A percentile compares a stretch with the other conserved stretches of the same genome.
phyloP scores from a whole-genome alignment of 2,113 vertebrate genomes.

The Notothenia rossii region DNA sequence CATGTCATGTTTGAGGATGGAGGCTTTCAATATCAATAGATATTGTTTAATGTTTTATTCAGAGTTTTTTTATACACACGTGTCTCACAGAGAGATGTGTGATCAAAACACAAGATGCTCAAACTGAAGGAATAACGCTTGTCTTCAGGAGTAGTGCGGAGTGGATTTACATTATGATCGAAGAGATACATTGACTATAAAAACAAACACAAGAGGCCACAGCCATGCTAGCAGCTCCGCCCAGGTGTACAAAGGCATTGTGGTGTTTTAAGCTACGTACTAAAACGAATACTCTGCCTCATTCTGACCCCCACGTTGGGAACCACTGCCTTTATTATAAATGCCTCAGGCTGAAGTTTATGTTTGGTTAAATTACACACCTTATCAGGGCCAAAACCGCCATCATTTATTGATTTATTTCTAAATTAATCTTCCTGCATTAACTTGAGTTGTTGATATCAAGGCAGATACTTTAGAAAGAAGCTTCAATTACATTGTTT shows the following conservation, averaged over 20 bases:
- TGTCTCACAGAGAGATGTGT: neutral
- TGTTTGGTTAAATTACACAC: constrained; percentile 31
- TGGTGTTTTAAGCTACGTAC: neutral
- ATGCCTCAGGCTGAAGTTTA: constrained; percentile 38
- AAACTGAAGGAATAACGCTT: neutral
- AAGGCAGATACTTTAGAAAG: constrained; percentile 28
- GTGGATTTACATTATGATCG: neutral
- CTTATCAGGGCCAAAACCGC: constrained; percentile 31
- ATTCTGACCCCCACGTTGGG: neutral
- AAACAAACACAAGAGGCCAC: neutral
- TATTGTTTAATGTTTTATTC: constrained; percentile 42
- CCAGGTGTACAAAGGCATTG: neutral
- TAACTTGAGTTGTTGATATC: constrained; percentile 43
- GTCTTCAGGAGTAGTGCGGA: neutral
- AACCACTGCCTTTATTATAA: constrained; percentile 8
- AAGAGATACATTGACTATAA: neutral
- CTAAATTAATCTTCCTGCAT: constrained; percentile 36
- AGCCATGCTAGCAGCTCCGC: neutral
- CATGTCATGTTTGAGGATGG: constrained; percentile 25
- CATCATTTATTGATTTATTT: constrained; percentile 49
- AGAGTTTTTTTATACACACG: constrained; percentile 17
- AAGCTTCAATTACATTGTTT: constrained; percentile 14
- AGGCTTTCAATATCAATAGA: constrained; percentile 1
- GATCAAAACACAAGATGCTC: neutral
- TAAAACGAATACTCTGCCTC: neutral